Conservation (phyloP, 2,797 vertebrate species). For the Harpagifer antarcticus region DNA sequence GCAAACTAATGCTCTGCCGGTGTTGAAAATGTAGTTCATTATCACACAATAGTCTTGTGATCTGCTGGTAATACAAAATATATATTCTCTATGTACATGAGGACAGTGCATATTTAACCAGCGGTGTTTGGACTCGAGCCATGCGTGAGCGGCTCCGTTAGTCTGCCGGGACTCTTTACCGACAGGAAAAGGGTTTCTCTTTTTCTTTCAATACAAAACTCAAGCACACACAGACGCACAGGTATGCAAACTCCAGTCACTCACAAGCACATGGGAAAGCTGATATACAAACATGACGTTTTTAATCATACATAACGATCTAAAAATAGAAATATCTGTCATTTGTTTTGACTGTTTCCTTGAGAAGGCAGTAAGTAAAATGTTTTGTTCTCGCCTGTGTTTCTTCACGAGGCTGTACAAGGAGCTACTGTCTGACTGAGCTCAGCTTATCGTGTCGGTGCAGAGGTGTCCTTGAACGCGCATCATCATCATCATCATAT, state of each 20-base stretch:
- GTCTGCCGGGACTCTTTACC: slow-evolving; percentile 55
- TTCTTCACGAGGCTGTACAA: slow-evolving; percentile 48
- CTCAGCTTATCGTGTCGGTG: slow-evolving; percentile 26
- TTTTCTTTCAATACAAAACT: slow-evolving; percentile 49
- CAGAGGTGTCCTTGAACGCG: slow-evolving; percentile 40
- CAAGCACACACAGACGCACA: slow-evolving; percentile 6
- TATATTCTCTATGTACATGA: slow-evolving; percentile 84
- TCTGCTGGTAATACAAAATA: slow-evolving; percentile 79
- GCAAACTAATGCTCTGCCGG: slow-evolving; percentile 45
- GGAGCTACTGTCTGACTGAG: slow-evolving; percentile 33
- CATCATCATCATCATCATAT: slow-evolving; percentile 4
- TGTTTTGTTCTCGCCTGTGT: slow-evolving; percentile 42
- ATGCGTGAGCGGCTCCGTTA: slow-evolving; percentile 40
- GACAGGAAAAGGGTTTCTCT: slow-evolving; percentile 58
- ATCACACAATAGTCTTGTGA: slow-evolving; percentile 47
- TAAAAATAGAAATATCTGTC: slow-evolving; percentile 74
- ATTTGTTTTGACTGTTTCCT: slow-evolving; percentile 55
- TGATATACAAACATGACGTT: slow-evolving; percentile 43
- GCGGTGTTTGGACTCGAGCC: slow-evolving; percentile 60
- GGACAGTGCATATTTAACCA: slow-evolving; percentile 78
- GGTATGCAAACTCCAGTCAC: slow-evolving; percentile 18
- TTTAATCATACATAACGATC: slow-evolving; percentile 62
- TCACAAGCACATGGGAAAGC: slow-evolving; percentile 41
- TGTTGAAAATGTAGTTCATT: slow-evolving; percentile 46
- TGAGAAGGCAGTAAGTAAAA: slow-evolving; percentile 62